A percentile compares a stretch with the other conserved stretches of the same genome.
phyloP scores from a whole-genome alignment of 2,797 vertebrate genomes.

The Coranthus polyacanthus region DNA sequence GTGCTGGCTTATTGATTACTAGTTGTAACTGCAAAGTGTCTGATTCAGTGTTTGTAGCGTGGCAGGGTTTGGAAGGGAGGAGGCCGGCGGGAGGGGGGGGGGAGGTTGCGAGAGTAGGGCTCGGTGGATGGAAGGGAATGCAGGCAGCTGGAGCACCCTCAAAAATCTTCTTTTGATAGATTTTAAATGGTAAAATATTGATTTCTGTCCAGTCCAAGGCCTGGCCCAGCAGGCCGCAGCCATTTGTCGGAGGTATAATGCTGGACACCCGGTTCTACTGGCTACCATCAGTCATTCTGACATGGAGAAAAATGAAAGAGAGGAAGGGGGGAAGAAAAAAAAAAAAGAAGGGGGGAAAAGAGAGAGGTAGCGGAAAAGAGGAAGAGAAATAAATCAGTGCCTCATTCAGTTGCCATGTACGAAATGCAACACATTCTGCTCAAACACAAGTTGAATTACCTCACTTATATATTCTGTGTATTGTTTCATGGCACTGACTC shows the following conservation, averaged over 20 bases:
- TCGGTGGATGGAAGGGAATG: conserved; percentile 35
- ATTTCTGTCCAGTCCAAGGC: conserved; percentile 88
- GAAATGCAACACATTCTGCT: conserved; percentile 9
- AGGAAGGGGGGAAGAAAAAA: too few species aligned
- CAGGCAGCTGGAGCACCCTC: conserved; percentile 49
- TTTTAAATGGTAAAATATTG: conserved; percentile 99
- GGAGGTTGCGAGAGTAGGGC: conserved; percentile 12
- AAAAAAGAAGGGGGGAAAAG: conserved; percentile 37
- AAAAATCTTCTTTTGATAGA: conserved; percentile 88
- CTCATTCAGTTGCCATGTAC: conserved; percentile 14
- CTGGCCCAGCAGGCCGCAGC: conserved; percentile 65
- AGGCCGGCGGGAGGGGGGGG: too few species aligned
- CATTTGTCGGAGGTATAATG: conserved; percentile 75
- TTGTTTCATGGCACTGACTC: conserved; percentile 3
- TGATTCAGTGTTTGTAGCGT: conserved; percentile 76
- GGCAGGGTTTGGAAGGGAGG: conserved; percentile 22
- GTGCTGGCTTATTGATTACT: conserved; percentile 84
- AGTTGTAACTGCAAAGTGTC: conserved; percentile 80
- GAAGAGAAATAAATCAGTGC: conserved; percentile 66
- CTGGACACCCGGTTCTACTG: conserved; percentile 69
- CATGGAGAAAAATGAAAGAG: conserved; percentile 69
- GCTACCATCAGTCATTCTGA: conserved; percentile 92
- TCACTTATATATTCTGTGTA: conserved; percentile 5
- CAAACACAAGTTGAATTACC: conserved; percentile 6
- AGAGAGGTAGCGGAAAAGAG: conserved; percentile 32